These are phyloP conservation scores for Hyposoter didymator DNA, from an alignment of 2,888 invertebrate genomes.

Conservation along the genomic window DNA sequence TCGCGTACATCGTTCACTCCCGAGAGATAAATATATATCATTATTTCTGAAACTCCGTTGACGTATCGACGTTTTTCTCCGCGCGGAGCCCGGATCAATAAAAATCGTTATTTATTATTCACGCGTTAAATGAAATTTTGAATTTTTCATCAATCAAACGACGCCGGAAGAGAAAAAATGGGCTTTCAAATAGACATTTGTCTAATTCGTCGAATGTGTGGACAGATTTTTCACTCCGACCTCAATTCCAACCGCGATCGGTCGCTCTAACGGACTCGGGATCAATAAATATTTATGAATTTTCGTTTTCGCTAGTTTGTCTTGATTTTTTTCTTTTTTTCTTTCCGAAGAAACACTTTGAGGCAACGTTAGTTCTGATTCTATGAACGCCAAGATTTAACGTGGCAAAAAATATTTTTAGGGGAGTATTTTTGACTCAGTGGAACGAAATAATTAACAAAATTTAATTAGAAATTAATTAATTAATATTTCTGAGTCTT, in stretches of 20 bases:
- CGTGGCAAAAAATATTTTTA: too few relatives aligned
- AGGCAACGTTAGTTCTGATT: too few relatives aligned
- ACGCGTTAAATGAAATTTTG: background rate
- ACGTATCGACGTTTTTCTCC: background rate
- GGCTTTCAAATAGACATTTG: background rate
- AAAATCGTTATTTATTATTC: conserved; percentile 9
- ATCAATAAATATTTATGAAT: background rate
- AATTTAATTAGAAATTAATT: too few relatives aligned
- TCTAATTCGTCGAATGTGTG: background rate
- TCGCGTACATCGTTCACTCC: conserved; percentile 37
- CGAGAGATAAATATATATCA: conserved; percentile 53
- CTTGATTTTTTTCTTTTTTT: background rate
- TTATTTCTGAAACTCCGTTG: conserved; percentile 26
- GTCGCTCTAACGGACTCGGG: background rate
- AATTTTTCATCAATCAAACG: background rate
- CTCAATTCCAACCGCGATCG: background rate
- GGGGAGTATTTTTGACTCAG: too few relatives aligned
- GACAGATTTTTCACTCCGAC: background rate
- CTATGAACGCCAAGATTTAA: too few relatives aligned
- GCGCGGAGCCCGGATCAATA: background rate
- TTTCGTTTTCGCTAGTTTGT: background rate
- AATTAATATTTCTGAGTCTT: too few relatives aligned
- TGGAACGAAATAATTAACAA: too few relatives aligned
- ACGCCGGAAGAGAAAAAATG: background rate
- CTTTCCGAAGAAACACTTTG: too few relatives aligned